phyloP scores from a whole-genome alignment of 1,140 invertebrate genomes.

The Hypsibius dujardini region DNA sequence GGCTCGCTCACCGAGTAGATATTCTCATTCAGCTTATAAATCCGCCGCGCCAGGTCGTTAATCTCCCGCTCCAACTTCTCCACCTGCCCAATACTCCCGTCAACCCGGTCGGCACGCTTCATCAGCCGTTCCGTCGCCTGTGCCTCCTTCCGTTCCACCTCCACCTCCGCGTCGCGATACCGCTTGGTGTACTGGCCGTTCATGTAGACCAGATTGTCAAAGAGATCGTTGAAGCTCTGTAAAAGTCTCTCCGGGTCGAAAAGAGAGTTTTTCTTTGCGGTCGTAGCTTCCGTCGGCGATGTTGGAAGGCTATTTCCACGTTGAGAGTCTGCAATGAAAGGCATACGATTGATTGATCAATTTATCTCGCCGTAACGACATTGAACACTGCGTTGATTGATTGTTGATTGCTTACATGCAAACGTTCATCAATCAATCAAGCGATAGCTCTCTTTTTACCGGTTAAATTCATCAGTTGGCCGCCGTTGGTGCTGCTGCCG shows the following conservation, averaged over 20 bases:
- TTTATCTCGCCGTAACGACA: not conserved
- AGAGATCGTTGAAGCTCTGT: not conserved
- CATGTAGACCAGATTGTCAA: not conserved
- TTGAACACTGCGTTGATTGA: not conserved
- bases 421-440: not conserved
- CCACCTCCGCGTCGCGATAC: not conserved
- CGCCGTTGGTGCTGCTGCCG: not conserved
- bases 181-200: not conserved
- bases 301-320: too few relatives aligned
- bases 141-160: not conserved
- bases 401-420: not conserved
- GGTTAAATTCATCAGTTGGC: too few relatives aligned
- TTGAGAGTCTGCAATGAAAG: not conserved
- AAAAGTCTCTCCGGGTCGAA: not conserved
- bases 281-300: too few relatives aligned
- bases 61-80: not conserved
- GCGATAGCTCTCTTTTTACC: too few relatives aligned
- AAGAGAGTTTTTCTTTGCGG: not conserved
- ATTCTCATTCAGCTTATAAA: not conserved
- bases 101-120: not conserved
- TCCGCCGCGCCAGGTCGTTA: not conserved
- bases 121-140: not conserved
- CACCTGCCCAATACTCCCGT: not conserved
- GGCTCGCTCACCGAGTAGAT: not conserved
- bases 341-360: not conserved